These are phyloP conservation scores for Nymphicus hollandicus DNA, from an alignment of 2,113 vertebrate species.

Conservation along the genomic window DNA sequence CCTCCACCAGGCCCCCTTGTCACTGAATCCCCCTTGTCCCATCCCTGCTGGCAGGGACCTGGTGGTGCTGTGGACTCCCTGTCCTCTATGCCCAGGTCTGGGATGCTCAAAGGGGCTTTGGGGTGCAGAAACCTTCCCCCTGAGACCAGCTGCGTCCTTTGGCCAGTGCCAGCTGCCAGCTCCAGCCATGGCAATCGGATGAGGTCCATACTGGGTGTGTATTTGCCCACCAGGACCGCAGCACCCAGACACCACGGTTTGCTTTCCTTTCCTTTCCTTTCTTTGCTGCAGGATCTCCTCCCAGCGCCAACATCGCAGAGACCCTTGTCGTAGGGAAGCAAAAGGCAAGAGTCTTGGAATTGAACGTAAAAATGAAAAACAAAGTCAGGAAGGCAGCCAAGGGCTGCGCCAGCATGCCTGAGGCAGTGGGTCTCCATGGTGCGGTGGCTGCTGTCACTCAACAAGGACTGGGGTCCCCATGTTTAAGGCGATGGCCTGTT, in stretches of 20 bases:
- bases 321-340: conserved; percentile 41
- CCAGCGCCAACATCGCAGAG: neutral
- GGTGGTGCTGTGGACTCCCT: neutral
- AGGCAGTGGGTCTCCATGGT: conserved; percentile 6
- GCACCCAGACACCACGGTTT: neutral
- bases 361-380: neutral
- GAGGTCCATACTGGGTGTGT: neutral
- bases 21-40: neutral
- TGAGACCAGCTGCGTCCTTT: neutral
- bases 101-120: neutral
- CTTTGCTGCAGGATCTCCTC: neutral
- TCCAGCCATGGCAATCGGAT: neutral
- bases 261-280: conserved; percentile 7
- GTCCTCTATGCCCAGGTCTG: neutral
- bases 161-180: neutral
- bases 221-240: neutral
- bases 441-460: neutral
- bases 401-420: neutral
- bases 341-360: neutral
- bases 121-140: neutral
- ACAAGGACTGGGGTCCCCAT: neutral
- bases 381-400: neutral
- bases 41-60: neutral
- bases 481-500: neutral
- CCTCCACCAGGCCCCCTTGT: neutral